A percentile compares a stretch with the other conserved stretches of the same genome.
phyloP scores from a whole-genome alignment of 1,140 invertebrate genomes.

The Schmidtea mediterranea region DNA sequence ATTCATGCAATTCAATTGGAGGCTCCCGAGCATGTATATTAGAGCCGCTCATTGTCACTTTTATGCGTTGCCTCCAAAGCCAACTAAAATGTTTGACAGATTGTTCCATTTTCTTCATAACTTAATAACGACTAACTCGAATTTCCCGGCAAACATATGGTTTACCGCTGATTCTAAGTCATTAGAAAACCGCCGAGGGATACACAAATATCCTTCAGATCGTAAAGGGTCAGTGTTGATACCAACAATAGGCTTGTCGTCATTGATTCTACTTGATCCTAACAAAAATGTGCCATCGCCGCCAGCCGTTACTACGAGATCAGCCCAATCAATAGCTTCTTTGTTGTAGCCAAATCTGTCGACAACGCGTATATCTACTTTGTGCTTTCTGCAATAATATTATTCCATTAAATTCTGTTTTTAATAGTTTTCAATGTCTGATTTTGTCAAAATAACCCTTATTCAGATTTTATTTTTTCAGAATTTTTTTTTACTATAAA shows the following conservation, averaged over 20 bases:
- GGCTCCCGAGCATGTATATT: not conserved
- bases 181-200: slow-evolving; percentile 31
- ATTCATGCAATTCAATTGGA: not conserved
- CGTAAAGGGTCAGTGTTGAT: slow-evolving; percentile 84
- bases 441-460: no score
- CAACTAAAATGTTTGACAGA: slow-evolving; percentile 32
- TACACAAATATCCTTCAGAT: slow-evolving; percentile 68
- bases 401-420: not conserved
- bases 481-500: no score
- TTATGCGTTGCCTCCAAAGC: slow-evolving; percentile 55
- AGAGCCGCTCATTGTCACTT: slow-evolving; percentile 44
- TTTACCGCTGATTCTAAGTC: not conserved
- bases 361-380: slow-evolving; percentile 50
- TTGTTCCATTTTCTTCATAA: not conserved
- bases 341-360: slow-evolving; percentile 41
- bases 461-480: no score
- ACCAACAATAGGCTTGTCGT: slow-evolving; percentile 55
- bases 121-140: not conserved
- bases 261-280: slow-evolving; percentile 51
- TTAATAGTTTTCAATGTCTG: no score
- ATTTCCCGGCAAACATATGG: not conserved
- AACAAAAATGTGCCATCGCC: slow-evolving; percentile 92
- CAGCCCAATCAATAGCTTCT: slow-evolving; percentile 59
- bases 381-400: slow-evolving; percentile 17
- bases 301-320: slow-evolving; percentile 70